Base-by-base conservation (phyloP, 2,797 vertebrate genomes). In the Thripadectes ignobilis region DNA sequence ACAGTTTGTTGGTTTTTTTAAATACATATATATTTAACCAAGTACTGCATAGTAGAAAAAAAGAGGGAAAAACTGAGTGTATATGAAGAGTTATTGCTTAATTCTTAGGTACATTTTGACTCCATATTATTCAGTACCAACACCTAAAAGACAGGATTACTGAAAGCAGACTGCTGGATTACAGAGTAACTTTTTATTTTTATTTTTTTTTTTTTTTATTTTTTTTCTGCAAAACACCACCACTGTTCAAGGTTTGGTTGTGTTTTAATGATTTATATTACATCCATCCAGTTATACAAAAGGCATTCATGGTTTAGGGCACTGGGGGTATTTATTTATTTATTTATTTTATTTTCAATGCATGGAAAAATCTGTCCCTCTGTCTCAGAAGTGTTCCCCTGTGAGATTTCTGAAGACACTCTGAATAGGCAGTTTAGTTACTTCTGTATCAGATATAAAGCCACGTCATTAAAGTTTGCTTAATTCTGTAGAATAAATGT, bases 81-180 rank as follows among this genome's bases (percentile, higher is more conserved):
- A 18, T 67, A 94, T 73, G 54, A 89, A 96, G 75, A 92, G 45
- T 73, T 93, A 94, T 91, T 95, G 87, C 90, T 90, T 39, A 86
- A 94, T 46, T 82, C 5, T 11, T 88, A 71, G n/a, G 24, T 72
- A 93, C 23, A 89, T 92, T 95, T 80, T 77, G 43, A 89, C 63
- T 83, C 7, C 6, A 59, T 19, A 24, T 13, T 59, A 76, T 27
- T 89, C 73, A 72, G 32, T 83, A 58, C 16, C 49, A 77, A 91
- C 16, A 76, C 14, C 19, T 49, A 74, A 51, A 84, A 65, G 16
- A 68, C 5, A 65, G 32, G 24, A 84, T 39, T 82, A 62, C 9
- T 82, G 34, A 62, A 29, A 87, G 36, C 9, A 92, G 91, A 83
- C 2, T 2, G 9, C 20, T 51, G 20, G 20, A 78, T 65, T 68